A percentile compares a stretch with the other conserved stretches of the same genome.
Evolutionary conservation across 2,888 invertebrate genomes (phyloP).

Genomic region (Agrypnus murinus): DNA sequence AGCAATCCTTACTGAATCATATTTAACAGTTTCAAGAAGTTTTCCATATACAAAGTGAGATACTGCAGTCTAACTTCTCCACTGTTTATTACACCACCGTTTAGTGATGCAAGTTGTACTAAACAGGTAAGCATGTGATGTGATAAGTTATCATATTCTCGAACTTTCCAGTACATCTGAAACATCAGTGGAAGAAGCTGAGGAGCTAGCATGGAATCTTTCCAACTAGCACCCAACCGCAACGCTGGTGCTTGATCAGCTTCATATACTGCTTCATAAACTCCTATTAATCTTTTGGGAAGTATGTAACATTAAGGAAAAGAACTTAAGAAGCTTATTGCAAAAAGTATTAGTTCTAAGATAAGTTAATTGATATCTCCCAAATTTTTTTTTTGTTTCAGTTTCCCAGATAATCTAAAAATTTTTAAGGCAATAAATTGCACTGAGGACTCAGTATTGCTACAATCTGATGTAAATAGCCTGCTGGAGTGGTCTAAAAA

Average conservation of each 20-base stretch:
- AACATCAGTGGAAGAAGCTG: conserved; percentile 86
- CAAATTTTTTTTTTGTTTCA: too few relatives aligned
- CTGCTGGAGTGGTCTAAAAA: too few relatives aligned
- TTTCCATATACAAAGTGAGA: conserved; percentile 75
- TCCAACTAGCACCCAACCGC: conserved; percentile 80
- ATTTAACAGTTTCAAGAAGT: conserved; percentile 76
- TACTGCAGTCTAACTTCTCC: conserved; percentile 74
- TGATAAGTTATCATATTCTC: conserved; percentile 82
- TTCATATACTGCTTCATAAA: conserved; percentile 81
- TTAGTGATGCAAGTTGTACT: conserved; percentile 84
- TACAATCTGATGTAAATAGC: too few relatives aligned
- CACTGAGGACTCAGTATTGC: too few relatives aligned
- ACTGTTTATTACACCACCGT: conserved; percentile 74
- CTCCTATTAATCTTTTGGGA: conserved; percentile 81
- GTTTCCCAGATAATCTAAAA: too few relatives aligned
- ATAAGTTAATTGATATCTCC: too few relatives aligned
- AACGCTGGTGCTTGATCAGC: conserved; percentile 78
- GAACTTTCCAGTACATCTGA: conserved; percentile 87
- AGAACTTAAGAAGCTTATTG: not conserved
- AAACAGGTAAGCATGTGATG: conserved; percentile 88
- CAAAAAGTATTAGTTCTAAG: too few relatives aligned
- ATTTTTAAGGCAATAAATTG: too few relatives aligned
- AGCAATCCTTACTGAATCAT: conserved; percentile 51
- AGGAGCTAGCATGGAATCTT: conserved; percentile 84
- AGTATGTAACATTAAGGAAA: conserved; percentile 69